phyloP scores from a whole-genome alignment of 30 jellyfish, hydroid and myxozoan species.

The Aurelia coerulea region DNA sequence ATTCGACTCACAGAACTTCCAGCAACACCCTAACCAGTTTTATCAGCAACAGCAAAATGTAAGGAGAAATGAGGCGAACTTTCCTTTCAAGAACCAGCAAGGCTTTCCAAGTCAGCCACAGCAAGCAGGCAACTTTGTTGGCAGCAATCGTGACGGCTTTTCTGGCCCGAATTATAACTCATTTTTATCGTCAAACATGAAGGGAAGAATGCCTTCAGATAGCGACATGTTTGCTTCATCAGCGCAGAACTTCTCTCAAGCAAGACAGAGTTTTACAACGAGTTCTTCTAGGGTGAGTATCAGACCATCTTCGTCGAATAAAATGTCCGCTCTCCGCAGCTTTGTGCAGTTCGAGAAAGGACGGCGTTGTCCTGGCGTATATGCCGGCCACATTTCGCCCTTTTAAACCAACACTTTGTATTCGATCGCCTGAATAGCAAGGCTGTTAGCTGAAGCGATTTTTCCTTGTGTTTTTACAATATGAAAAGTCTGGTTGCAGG shows the following conservation, averaged over 20 bases:
- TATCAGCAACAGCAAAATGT: constrained; percentile 62
- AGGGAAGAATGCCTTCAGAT: constrained; percentile 62
- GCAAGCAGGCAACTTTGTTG: constrained; percentile 33
- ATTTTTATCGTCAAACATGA: constrained; percentile 59
- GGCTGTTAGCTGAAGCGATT: no score
- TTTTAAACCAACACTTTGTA: no score
- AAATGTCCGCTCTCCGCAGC: no score
- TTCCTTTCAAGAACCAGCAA: constrained; percentile 54
- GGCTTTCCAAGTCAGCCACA: constrained; percentile 58
- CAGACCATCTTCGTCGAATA: neutral
- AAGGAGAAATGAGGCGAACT: constrained; percentile 69
- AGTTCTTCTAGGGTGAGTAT: constrained; percentile 61
- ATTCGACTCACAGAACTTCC: constrained; percentile 67
- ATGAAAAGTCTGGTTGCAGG: no score
- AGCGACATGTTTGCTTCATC: constrained; percentile 58
- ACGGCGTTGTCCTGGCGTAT: no score
- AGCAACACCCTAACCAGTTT: constrained; percentile 62
- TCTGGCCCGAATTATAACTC: constrained; percentile 58
- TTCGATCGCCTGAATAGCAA: no score
- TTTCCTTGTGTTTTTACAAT: no score
- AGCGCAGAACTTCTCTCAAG: constrained; percentile 66
- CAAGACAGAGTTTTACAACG: constrained; percentile 47
- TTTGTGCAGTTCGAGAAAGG: no score
- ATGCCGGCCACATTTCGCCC: constrained; percentile 3
- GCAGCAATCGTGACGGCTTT: constrained; percentile 56